phyloP scores from a whole-genome alignment of 2,888 invertebrate species.

The Netelia fuscicornis region DNA sequence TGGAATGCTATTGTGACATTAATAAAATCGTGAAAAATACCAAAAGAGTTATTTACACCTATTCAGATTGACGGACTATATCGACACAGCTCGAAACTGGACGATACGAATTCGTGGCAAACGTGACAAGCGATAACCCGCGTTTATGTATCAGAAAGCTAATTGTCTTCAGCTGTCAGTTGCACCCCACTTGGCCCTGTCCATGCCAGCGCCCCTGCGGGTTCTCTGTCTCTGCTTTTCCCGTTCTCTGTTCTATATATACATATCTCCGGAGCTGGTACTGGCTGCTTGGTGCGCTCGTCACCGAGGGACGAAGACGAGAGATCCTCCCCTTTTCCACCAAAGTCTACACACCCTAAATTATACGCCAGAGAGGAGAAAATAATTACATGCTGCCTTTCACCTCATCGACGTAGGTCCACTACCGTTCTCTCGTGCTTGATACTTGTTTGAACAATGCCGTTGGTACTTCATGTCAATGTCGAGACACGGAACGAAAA shows the following conservation, averaged over 20 bases:
- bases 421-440: conserved; percentile 44
- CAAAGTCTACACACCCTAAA: conserved; percentile 78
- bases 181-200: conserved; percentile 84
- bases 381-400: conserved; percentile 83
- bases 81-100: conserved; percentile 35
- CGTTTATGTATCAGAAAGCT: conserved; percentile 82
- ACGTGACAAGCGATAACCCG: conserved; percentile 61
- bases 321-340: conserved; percentile 73
- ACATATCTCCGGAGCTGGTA: conserved; percentile 57
- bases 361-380: conserved; percentile 84
- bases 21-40: conserved; percentile 40
- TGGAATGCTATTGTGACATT: conserved; percentile 29
- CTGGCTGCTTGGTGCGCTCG: conserved; percentile 60
- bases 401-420: conserved; percentile 74
- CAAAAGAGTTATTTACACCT: neutral
- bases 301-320: conserved; percentile 61
- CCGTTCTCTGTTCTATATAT: conserved; percentile 69
- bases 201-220: conserved; percentile 83
- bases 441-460: conserved; percentile 78
- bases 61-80: neutral
- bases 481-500: conserved; percentile 35
- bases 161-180: conserved; percentile 85
- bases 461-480: conserved; percentile 66
- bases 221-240: conserved; percentile 69
- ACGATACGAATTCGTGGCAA: conserved; percentile 47